These are phyloP conservation scores for Alcedo atthis DNA, from an alignment of 2,797 vertebrate species.

Conservation along the genomic window DNA sequence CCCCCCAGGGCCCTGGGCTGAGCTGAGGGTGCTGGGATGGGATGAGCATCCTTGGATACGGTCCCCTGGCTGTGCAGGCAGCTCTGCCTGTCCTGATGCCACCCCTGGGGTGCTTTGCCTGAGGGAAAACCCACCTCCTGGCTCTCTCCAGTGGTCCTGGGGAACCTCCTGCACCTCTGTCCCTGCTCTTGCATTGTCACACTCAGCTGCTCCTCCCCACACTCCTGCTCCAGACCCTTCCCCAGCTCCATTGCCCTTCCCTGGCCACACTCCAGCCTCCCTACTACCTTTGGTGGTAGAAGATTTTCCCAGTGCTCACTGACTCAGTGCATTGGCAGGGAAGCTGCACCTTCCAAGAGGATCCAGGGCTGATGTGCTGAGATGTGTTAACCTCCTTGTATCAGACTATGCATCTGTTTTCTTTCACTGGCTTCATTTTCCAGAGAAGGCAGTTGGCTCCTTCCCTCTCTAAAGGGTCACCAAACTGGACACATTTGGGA, in stretches of 20 bases:
- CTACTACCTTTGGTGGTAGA: not conserved
- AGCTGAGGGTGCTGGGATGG: not conserved
- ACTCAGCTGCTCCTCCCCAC: too few relatives aligned
- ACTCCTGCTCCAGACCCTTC: too few relatives aligned
- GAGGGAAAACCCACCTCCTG: rapidly evolving
- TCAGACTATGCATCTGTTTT: not conserved
- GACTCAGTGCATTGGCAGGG: rapidly evolving
- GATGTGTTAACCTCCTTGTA: not conserved
- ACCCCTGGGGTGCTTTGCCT: not conserved
- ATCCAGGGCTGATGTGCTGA: not conserved
- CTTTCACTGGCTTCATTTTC: not conserved
- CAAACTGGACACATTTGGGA: not conserved
- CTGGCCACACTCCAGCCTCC: too few relatives aligned
- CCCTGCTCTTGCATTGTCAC: not conserved
- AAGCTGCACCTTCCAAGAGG: not conserved
- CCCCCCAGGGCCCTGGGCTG: not conserved
- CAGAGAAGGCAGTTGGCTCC: not conserved
- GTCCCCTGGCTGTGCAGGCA: rapidly evolving
- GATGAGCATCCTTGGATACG: not conserved
- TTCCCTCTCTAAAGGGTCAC: not conserved
- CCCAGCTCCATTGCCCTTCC: too few relatives aligned
- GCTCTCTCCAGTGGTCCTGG: rapidly evolving
- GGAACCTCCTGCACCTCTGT: not conserved
- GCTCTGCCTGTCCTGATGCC: rapidly evolving
- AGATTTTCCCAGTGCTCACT: rapidly evolving